These are phyloP conservation scores for Bovichtus diacanthus DNA, from an alignment of 2,797 vertebrate genomes.

Conservation along the genomic window DNA sequence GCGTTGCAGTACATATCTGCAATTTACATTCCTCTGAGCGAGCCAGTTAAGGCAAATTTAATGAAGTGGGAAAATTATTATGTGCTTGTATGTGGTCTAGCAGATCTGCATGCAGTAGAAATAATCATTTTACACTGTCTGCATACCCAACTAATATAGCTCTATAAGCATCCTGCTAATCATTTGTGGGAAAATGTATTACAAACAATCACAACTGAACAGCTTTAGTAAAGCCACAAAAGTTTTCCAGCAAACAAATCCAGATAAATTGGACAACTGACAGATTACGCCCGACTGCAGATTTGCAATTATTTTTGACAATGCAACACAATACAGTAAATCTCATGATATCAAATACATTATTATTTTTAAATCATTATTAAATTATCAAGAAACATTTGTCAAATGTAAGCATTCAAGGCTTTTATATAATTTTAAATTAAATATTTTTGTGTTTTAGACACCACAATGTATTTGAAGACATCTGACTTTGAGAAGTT, in stretches of 20 bases:
- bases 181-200: not conserved
- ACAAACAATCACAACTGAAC: not conserved
- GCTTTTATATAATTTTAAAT: not conserved
- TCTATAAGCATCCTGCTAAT: not conserved
- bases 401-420: not conserved
- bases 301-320: not conserved
- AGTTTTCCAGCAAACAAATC: constrained; percentile 1
- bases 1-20: not conserved
- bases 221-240: not conserved
- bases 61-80: constrained; percentile 1
- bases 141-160: not conserved
- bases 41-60: constrained; percentile 11
- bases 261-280: not conserved
- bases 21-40: constrained; percentile 1
- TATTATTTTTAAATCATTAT: not conserved
- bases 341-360: not conserved
- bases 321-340: not conserved
- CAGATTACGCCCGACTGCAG: not conserved
- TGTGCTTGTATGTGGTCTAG: not conserved
- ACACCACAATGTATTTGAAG: not conserved
- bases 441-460: not conserved
- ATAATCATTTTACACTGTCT: not conserved
- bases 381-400: not conserved
- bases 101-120: not conserved
- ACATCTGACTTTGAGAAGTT: not conserved